Base-by-base conservation (phyloP, 2,113 vertebrate species). In the Perca flavescens region DNA sequence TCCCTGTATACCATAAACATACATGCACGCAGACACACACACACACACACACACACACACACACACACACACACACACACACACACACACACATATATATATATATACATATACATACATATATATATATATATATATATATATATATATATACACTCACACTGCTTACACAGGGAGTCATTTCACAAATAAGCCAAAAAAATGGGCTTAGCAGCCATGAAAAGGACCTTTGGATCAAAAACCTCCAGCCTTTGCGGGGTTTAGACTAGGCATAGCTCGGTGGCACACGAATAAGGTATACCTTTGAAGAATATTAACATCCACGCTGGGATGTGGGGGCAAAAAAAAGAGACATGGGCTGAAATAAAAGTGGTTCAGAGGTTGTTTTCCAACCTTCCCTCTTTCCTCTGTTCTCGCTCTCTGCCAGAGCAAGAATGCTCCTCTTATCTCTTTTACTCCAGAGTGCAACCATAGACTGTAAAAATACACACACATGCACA, bases 191-290 rank as follows among this genome's bases (percentile, higher is more conserved):
- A 88, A 83, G 75, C 60, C 57, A 76, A 82, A 86, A 90, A 43
- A 86, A 83, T 31, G 67, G 88, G 78, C 72, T 81, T 72, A 82
- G 74, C n/a, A 71, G 62, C 74, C 77, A 89, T 80, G 80, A 94
- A 91, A 93, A 86, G 75, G 81, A 75, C 81, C 57, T 84, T 82
- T 75, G 85, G 87, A 90, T 90, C 80, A 91, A 87, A 94, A 91
- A 84, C 72, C 52, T 17, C 40, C 53, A 70, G 83, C 76, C 80
- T 89, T 78, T 54, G 82, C 82, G 79, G 90, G 85, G 81, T 63
- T 77, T 67, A 77, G 82, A 67, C 31, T 1, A 54, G 83, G 63
- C 79, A 78, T 68, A 50, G 80, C 88, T 91, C 83, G 62, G 82
- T 86, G 87, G 87, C 71, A 69, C 62, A 79, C 60, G 90, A 91